Evolutionary conservation across 2,888 invertebrate genomes (phyloP).

Genomic region (Ganaspis brasiliensis): DNA sequence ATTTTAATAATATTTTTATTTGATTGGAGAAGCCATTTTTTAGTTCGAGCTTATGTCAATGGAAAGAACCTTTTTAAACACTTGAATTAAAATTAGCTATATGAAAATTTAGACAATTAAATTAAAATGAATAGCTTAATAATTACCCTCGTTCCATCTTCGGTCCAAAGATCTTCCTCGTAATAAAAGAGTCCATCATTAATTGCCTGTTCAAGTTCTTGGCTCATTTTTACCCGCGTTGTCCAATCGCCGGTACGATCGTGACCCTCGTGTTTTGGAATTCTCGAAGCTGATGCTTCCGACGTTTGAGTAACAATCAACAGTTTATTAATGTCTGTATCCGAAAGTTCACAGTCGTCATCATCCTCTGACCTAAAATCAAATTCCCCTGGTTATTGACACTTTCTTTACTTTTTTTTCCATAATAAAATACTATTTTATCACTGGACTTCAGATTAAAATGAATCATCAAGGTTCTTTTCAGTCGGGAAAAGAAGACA

Average conservation of each 20-base stretch:
- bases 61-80: too few relatives aligned
- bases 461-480: constrained; percentile 52
- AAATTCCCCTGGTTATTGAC: background rate
- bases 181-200: constrained; percentile 98
- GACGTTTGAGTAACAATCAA: constrained; percentile 94
- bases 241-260: constrained; percentile 96
- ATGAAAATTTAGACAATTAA: too few relatives aligned
- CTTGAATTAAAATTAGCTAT: too few relatives aligned
- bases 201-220: constrained; percentile 96
- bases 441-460: constrained; percentile 53
- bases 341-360: constrained; percentile 93
- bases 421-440: constrained; percentile 23
- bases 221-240: constrained; percentile 95
- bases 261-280: constrained; percentile 92
- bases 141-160: constrained; percentile 82
- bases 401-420: constrained; percentile 23
- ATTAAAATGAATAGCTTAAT: too few relatives aligned
- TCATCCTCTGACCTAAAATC: constrained; percentile 87
- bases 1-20: too few relatives aligned
- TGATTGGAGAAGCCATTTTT: too few relatives aligned
- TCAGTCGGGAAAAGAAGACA: constrained; percentile 77
- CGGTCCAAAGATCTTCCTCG: constrained; percentile 96
- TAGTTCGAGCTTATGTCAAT: too few relatives aligned
- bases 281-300: constrained; percentile 80
- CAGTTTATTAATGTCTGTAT: constrained; percentile 95